Percentiles rank a stretch among this genome's conserved stretches.
phyloP scores from a whole-genome alignment of 2,113 vertebrate species.

The Hypomesus transpacificus region DNA sequence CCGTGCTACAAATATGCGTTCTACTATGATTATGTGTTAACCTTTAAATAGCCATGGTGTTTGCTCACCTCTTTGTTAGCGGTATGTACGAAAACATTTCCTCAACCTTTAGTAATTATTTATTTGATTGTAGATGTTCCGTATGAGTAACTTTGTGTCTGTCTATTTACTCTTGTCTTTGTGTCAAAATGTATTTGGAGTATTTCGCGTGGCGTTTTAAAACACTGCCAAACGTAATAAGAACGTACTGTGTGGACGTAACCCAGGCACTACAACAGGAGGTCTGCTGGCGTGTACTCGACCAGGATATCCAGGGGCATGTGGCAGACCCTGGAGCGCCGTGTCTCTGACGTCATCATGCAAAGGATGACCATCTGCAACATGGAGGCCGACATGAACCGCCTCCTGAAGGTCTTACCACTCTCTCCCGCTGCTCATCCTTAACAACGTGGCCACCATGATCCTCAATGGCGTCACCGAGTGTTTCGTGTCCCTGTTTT shows the following conservation, averaged over 20 bases:
- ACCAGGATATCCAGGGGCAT: conserved; percentile 87
- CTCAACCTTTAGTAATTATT: too few species aligned
- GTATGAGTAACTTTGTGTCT: too few species aligned
- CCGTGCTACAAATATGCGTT: too few species aligned
- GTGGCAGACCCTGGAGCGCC: conserved; percentile 91
- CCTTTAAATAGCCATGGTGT: too few species aligned
- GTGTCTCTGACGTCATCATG: conserved; percentile 93
- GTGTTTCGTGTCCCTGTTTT: not conserved
- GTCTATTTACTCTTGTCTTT: too few species aligned
- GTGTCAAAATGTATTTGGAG: too few species aligned
- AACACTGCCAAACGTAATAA: too few species aligned
- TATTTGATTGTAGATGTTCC: too few species aligned
- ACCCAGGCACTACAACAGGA: conserved; percentile 81
- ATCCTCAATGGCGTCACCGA: not conserved
- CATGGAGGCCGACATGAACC: conserved; percentile 98
- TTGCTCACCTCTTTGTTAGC: too few species aligned
- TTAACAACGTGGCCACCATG: not conserved
- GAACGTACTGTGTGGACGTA: not conserved
- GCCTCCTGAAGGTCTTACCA: conserved; percentile 83
- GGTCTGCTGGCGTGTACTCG: conserved; percentile 76
- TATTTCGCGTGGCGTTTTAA: too few species aligned
- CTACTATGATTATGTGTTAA: too few species aligned
- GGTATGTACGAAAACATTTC: too few species aligned
- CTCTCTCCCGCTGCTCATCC: not conserved
- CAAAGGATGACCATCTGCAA: conserved; percentile 97